Conservation (phyloP, 2,888 invertebrate species). For the Lordiphosa andalusiaca region DNA sequence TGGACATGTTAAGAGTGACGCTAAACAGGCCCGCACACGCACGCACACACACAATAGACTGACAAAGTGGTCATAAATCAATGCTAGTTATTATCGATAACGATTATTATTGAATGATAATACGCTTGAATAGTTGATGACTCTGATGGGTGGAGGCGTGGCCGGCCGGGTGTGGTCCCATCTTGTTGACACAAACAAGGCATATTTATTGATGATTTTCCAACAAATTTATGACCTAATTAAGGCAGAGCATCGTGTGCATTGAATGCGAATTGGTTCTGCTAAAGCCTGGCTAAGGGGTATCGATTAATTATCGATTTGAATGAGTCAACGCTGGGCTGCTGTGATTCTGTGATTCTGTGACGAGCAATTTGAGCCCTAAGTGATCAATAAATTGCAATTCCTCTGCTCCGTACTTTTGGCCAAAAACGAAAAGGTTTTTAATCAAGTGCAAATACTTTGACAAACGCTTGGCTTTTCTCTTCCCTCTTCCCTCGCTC, state of each 20-base stretch:
- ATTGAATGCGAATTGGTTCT: too few species aligned
- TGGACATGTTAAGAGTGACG: slow-evolving; percentile 45
- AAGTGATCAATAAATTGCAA: neutral
- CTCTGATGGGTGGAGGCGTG: neutral
- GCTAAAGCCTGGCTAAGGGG: too few species aligned
- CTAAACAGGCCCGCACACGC: slow-evolving; percentile 39
- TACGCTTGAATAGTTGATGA: slow-evolving; percentile 1
- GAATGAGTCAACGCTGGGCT: too few species aligned
- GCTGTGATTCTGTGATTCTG: too few species aligned
- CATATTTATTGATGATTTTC: slow-evolving; percentile 5
- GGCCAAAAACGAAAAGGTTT: slow-evolving; percentile 27
- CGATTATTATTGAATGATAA: slow-evolving; percentile 65
- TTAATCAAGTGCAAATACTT: slow-evolving; percentile 40
- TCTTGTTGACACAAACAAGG: slow-evolving; percentile 3
- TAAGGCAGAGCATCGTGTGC: neutral
- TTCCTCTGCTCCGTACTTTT: neutral
- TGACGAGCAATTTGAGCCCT: too few species aligned
- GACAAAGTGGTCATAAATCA: slow-evolving; percentile 53
- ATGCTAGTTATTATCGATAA: slow-evolving; percentile 63
- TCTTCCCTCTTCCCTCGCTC: neutral
- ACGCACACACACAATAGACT: slow-evolving; percentile 4
- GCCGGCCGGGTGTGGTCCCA: neutral
- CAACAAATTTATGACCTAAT: slow-evolving; percentile 14
- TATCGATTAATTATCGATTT: too few species aligned
- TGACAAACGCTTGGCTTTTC: slow-evolving; percentile 19